Evolutionary conservation across 2,113 vertebrate genomes (phyloP), one percentile per base, ranked within the genome.

Genomic region (Bambusicola thoracicus): DNA sequence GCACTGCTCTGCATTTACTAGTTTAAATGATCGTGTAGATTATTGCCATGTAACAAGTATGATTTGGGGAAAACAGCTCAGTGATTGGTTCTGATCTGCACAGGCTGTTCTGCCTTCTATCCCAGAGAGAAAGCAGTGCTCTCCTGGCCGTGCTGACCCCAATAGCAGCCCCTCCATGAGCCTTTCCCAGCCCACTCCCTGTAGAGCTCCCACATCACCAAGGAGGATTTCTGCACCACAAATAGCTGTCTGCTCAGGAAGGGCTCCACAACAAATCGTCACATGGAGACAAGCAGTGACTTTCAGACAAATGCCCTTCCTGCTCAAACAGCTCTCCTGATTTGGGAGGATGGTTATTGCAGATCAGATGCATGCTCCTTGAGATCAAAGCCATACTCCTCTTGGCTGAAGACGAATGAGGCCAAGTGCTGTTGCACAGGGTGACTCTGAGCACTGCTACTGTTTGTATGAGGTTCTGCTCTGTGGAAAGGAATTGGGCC

Each of bases 261-360:
- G 44, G 56, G 43, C 56, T 88, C 61, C 11, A 10, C 34, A 32
- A 13, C 51, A 78, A 87, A 62, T 21, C 63, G 40, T 66, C 46
- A 22, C 11, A 11, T 4, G 56, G 49, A 88, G 44, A 55, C 77
- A 95, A 90, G 77, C 10, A 32, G 27, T 49, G 66, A 53, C 56
- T 78, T 65, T 22, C 46, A 58, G 46, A 44, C 65, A 34, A 59
- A 69, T 70, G 65, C 62, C 34, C 51, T 87, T 80, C 53, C 38
- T 84, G 46, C 74, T 92, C 76, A 46, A 94, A 73, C 48, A 53
- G 11, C 65, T 70, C 44, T 36, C 65, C 75, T 78, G 74, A 27
- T 81, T 84, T 78, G 81, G 81, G 69, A 40, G 65, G 74, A 67
- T 22, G 59, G 49, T 21, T 58, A 30, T 85, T 77, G 18, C 22